Conservation (phyloP, 2,888 invertebrate genomes). For the Nemoura dubitans region DNA sequence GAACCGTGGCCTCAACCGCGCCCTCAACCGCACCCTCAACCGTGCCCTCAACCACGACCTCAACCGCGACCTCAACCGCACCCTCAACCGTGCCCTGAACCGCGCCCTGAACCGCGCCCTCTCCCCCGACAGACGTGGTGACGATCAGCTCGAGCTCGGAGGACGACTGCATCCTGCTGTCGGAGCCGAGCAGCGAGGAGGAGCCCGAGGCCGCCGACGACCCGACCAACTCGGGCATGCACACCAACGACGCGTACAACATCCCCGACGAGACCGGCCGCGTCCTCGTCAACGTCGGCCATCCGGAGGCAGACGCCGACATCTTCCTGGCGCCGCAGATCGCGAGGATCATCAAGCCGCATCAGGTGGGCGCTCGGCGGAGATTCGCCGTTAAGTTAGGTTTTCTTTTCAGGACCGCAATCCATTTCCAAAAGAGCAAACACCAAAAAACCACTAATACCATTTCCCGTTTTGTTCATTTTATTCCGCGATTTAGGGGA, state of each 20-base stretch:
- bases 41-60: too few species aligned
- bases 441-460: too few species aligned
- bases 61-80: too few species aligned
- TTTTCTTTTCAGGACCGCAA: too few species aligned
- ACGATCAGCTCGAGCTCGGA: conserved; percentile 80
- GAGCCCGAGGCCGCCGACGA: conserved; percentile 85
- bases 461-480: too few species aligned
- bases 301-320: conserved; percentile 89
- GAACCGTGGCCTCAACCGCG: too few species aligned
- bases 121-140: conserved; percentile 66
- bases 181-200: conserved; percentile 81
- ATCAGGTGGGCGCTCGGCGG: conserved; percentile 72
- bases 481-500: too few species aligned
- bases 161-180: conserved; percentile 87
- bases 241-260: conserved; percentile 92
- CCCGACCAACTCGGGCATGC: conserved; percentile 89
- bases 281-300: conserved; percentile 92
- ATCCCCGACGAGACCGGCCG: conserved; percentile 90
- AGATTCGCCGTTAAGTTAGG: too few species aligned
- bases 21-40: too few species aligned
- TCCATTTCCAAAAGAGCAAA: too few species aligned
- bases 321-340: conserved; percentile 93
- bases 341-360: conserved; percentile 90
- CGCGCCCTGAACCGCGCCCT: too few species aligned
- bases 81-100: too few species aligned